phyloP scores from a whole-genome alignment of 2,113 vertebrate genomes.

The Tetrax tetrax region DNA sequence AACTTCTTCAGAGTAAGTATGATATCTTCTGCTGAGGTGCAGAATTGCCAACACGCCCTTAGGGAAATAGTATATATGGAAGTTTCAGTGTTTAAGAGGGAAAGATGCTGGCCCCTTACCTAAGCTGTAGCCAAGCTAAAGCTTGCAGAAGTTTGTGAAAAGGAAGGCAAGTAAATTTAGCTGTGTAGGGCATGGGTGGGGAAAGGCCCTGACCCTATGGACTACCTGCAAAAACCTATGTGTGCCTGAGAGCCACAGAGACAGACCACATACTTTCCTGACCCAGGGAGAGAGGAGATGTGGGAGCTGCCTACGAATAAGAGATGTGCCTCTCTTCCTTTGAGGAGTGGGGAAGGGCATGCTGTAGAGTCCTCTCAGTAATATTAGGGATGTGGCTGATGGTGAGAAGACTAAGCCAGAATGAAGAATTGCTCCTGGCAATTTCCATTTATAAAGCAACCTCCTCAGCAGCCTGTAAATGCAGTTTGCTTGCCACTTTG shows the following conservation, averaged over 20 bases:
- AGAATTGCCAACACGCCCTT: not conserved
- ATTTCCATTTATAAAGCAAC: not conserved
- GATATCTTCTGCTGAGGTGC: not conserved
- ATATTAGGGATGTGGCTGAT: not conserved
- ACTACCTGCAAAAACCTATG: not conserved
- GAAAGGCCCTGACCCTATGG: not conserved
- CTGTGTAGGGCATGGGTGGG: not conserved
- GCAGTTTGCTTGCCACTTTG: not conserved
- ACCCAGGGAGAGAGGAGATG: not conserved
- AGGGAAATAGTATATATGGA: not conserved
- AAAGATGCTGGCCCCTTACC: not conserved
- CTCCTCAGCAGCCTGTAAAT: not conserved
- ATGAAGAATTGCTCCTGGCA: not conserved
- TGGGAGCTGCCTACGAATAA: not conserved
- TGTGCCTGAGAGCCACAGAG: not conserved
- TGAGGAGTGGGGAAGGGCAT: not conserved
- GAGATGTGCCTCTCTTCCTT: not conserved
- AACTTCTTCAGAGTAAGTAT: not conserved
- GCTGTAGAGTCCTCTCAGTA: not conserved
- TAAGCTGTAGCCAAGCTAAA: not conserved
- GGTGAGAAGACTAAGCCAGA: not conserved
- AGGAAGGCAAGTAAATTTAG: not conserved
- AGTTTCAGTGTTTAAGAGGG: not conserved
- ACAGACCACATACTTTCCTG: not conserved
- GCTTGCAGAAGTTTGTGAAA: not conserved